A percentile compares a stretch with the other conserved stretches of the same genome.
Conservation (phyloP, 2,797 vertebrate genomes). For the Pogonophryne albipinna region DNA sequence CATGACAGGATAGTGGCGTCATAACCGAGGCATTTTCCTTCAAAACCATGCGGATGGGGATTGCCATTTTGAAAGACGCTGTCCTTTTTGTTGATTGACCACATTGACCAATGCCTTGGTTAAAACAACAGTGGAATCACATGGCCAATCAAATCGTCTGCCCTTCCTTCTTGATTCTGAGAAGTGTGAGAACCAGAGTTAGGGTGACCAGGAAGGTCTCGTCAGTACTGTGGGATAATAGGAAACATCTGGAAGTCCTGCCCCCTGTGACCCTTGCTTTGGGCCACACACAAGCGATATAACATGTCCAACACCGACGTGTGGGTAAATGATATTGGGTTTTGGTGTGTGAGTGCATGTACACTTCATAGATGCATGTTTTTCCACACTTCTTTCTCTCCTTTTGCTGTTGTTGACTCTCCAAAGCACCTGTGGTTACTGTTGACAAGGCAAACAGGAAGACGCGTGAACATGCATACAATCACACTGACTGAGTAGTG, state of each 20-base stretch:
- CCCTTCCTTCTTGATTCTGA: slow-evolving; percentile 41
- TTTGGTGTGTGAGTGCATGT: slow-evolving; percentile 3
- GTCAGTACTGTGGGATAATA: slow-evolving; percentile 66
- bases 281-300: slow-evolving; percentile 70
- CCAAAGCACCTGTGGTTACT: slow-evolving; percentile 46
- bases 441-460: slow-evolving; percentile 64
- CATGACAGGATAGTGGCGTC: slow-evolving; percentile 44
- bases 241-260: slow-evolving; percentile 81
- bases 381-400: slow-evolving; percentile 3
- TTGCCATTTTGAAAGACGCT: slow-evolving; percentile 25
- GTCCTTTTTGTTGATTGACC: slow-evolving; percentile 25
- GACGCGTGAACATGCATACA: slow-evolving; percentile 30
- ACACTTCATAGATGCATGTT: not conserved
- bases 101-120: slow-evolving; percentile 37
- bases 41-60: slow-evolving; percentile 47
- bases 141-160: slow-evolving; percentile 35
- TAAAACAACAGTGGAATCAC: slow-evolving; percentile 42
- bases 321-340: not conserved
- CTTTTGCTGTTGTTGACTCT: slow-evolving; percentile 48
- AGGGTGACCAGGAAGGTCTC: slow-evolving; percentile 65
- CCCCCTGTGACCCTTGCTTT: slow-evolving; percentile 57
- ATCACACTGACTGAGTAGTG: slow-evolving; percentile 27
- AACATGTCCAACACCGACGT: slow-evolving; percentile 9
- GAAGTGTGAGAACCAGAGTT: slow-evolving; percentile 44
- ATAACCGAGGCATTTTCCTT: slow-evolving; percentile 62